Conservation (phyloP, 1,140 invertebrate genomes). For the Drosophila ambigua region DNA sequence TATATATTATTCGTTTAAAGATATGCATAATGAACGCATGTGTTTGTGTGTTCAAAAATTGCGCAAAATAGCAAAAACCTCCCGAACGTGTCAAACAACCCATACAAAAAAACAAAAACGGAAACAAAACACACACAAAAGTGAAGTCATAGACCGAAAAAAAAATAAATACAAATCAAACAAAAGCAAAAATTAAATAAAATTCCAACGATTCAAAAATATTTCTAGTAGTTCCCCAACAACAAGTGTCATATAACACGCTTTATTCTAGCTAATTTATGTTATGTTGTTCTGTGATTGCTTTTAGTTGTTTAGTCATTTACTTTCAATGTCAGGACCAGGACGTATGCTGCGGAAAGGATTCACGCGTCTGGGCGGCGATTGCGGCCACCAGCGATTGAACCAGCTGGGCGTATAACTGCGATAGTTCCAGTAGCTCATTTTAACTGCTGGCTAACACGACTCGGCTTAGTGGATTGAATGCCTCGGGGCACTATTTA, state of each 20-base stretch:
- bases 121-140: conserved; percentile 44
- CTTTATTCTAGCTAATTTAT: not conserved
- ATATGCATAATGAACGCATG: not conserved
- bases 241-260: conserved; percentile 3
- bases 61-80: conserved; percentile 43
- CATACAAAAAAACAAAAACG: conserved; percentile 29
- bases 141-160: conserved; percentile 44
- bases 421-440: conserved; percentile 70
- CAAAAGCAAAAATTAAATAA: conserved; percentile 15
- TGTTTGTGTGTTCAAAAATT: conserved; percentile 15
- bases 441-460: conserved; percentile 25
- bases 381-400: conserved; percentile 65
- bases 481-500: conserved; percentile 28
- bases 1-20: not conserved
- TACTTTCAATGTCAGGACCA: conserved; percentile 65
- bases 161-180: conserved; percentile 11
- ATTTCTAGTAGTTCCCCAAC: conserved; percentile 13
- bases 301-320: not conserved
- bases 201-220: conserved; percentile 21
- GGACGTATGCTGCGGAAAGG: conserved; percentile 72
- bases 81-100: conserved; percentile 68
- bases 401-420: conserved; percentile 71
- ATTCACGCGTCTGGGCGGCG: conserved; percentile 58
- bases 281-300: no score
- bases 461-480: not conserved